Base-by-base conservation (phyloP, 2,888 invertebrate genomes). In the Osedax fenrisi region DNA sequence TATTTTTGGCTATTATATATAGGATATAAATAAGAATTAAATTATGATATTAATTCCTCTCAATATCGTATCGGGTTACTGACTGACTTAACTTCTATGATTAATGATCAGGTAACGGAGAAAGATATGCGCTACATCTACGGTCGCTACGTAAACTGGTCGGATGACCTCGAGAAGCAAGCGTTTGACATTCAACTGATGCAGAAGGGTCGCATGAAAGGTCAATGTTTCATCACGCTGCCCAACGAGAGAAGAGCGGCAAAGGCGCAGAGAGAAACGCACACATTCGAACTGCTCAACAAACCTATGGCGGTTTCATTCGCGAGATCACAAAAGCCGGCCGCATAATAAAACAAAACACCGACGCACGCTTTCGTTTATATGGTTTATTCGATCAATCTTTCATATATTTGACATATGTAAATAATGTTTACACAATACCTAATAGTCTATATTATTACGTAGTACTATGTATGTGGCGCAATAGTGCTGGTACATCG, bases 181-280 rank as follows among this genome's bases (percentile, higher is more conserved):
- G 87, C 87, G 82, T 89, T 88, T 81, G 87, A 88, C 83, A 89
- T 94, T 2, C 88, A 91, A 79, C 87, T 94, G 17, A 92, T 95
- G 93, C 91, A 92, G 82, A 92, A 92, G 84, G 95, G 95, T 0
- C 88, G 92, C 81, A 94, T 95, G 94, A 95, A 94, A 85, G 94
- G 94, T 0, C 95, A 95, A 85, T 94, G 92, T 0, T 95, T 95
- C 87, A 88, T 95, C 0, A 92, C 92, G 0, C 87, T 93, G 74
- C 90, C 91, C 73, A 88, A 87, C 80, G 87, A 89, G 17, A 86
- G 87, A 68, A 85, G 88, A 80, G 91, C 92, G 0, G 88, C 90
- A 81, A 86, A 87, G 77, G 94, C 94, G 10, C 83, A 94, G 0
- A 86, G 88, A 80, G 91, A 92, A 84, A 92, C 92, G 1, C 92